These are phyloP conservation scores for Alethe castanea DNA, from an alignment of 2,113 vertebrate genomes.

Conservation along the genomic window DNA sequence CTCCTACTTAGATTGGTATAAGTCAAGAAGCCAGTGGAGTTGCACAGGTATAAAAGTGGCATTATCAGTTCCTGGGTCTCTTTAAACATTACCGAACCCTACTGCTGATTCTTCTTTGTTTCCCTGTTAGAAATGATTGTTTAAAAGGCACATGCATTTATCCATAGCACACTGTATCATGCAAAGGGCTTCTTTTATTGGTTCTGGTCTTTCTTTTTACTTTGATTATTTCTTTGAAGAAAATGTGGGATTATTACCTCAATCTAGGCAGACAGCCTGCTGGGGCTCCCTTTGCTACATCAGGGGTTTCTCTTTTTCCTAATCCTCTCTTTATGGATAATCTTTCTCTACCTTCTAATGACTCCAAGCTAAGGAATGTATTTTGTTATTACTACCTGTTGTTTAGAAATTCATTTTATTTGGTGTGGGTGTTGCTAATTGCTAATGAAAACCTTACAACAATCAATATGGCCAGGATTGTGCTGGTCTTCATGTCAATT, in stretches of 20 bases:
- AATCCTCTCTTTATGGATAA: conserved; percentile 76
- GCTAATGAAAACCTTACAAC: conserved; percentile 75
- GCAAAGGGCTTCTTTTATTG: conserved; percentile 65
- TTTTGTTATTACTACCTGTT: conserved; percentile 81
- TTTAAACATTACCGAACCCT: conserved; percentile 30
- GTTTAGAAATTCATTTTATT: conserved; percentile 77
- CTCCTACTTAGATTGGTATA: neutral
- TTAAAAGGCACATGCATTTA: conserved; percentile 62
- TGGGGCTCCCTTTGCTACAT: conserved; percentile 71
- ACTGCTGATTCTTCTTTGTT: conserved; percentile 49
- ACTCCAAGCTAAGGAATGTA: conserved; percentile 59
- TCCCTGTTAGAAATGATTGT: conserved; percentile 58
- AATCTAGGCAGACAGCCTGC: conserved; percentile 72
- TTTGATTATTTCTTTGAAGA: conserved; percentile 75
- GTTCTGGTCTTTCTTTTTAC: conserved; percentile 64
- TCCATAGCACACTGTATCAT: conserved; percentile 49
- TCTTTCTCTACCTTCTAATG: conserved; percentile 68
- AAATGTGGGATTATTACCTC: conserved; percentile 74
- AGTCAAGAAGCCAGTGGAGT: neutral
- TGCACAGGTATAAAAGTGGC: neutral
- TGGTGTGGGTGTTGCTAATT: conserved; percentile 76
- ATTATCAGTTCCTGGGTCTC: conserved; percentile 22
- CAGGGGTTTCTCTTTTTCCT: conserved; percentile 67
- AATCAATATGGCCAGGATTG: conserved; percentile 57
- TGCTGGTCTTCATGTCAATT: neutral